Percentiles rank a stretch among this genome's conserved stretches.
Evolutionary conservation across 1,140 invertebrate species (phyloP).

Genomic region (Microvelia longipes): DNA sequence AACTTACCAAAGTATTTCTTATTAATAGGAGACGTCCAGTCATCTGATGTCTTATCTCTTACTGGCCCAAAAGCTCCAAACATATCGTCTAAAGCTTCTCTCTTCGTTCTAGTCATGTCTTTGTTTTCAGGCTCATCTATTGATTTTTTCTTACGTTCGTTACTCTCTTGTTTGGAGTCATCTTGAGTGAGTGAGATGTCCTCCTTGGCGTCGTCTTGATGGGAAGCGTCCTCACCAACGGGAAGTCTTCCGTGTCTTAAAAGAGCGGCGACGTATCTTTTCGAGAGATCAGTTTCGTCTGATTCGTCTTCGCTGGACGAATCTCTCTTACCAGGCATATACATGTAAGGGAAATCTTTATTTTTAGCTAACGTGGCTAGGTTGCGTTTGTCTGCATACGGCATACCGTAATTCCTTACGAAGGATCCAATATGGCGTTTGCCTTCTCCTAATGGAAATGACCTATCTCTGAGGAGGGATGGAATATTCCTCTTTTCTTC

Average conservation of each 20-base stretch:
- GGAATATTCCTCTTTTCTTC: constrained; percentile 21
- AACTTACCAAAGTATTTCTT: constrained; percentile 20
- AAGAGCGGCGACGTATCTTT: constrained; percentile 18
- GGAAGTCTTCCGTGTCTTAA: constrained; percentile 19
- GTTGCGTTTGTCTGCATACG: constrained; percentile 14
- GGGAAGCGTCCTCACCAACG: constrained; percentile 8
- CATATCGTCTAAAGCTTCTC: constrained; percentile 14
- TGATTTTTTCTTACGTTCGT: background rate
- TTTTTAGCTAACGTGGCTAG: constrained; percentile 15
- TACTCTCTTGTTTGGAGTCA: constrained; percentile 5
- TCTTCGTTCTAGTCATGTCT: constrained; percentile 12
- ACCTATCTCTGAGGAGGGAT: constrained; percentile 18
- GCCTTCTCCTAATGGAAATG: constrained; percentile 14
- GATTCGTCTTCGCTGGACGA: constrained; percentile 3
- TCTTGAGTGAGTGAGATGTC: constrained; percentile 10
- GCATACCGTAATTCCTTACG: constrained; percentile 14
- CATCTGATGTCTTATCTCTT: constrained; percentile 4
- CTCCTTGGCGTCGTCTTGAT: constrained; percentile 5
- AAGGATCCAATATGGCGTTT: constrained; percentile 18
- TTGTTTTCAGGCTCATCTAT: background rate
- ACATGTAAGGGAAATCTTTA: constrained; percentile 10
- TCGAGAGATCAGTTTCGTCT: constrained; percentile 11
- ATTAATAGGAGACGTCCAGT: constrained; percentile 12
- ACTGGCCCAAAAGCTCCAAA: background rate
- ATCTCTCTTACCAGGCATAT: constrained; percentile 12